Evolutionary conservation across 2,797 vertebrate genomes (phyloP), one percentile per base, ranked within the genome.

Genomic region (Thunnus albacares): DNA sequence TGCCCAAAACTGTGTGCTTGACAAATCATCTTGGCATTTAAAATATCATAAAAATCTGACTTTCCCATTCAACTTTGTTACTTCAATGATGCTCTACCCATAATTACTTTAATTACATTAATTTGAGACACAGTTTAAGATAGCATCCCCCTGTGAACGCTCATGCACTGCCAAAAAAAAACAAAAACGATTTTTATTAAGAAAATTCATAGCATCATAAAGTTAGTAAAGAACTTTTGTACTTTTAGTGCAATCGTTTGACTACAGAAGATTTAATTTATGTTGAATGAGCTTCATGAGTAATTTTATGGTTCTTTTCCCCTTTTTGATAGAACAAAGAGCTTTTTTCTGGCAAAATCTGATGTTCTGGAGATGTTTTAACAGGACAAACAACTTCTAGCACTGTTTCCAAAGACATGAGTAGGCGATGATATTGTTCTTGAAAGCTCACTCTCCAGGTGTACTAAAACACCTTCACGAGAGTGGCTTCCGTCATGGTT

Each of bases 401-500:
- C 17, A n/a, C 3, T n/a, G 13, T 41, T 22, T 17, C 20, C 5
- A 33, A 26, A 33, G 30, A 35, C 1, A 51, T 10, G 7, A 2
- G 6, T 24, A 10, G 8, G 47, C 24, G 28, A 45, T 30, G 3
- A 47, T 61, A 33, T 24, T 1, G 24, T 5, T 52, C 9, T 10
- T 55, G 1, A 49, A n/a, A 56, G n/a, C 73, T 66, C 15, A 20
- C 58, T 67, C 62, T 18, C 20, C 28, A 59, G 43, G 28, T 77
- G 33, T 35, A 61, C 24, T 15, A 14, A 47, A 18, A 41, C 5
- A 18, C 14, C 45, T 10, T 47, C 17, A 47, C 13, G 45, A 28
- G 49, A 76, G 62, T 30, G 55, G 43, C 35, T 38, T 75, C 70
- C 59, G 33, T 70, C 60, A 33, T 10, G n/a, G 43, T 47, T 68